These are phyloP conservation scores for Ochotona curzoniae DNA, from an alignment of 2,113 vertebrate genomes.

Conservation along the genomic window DNA sequence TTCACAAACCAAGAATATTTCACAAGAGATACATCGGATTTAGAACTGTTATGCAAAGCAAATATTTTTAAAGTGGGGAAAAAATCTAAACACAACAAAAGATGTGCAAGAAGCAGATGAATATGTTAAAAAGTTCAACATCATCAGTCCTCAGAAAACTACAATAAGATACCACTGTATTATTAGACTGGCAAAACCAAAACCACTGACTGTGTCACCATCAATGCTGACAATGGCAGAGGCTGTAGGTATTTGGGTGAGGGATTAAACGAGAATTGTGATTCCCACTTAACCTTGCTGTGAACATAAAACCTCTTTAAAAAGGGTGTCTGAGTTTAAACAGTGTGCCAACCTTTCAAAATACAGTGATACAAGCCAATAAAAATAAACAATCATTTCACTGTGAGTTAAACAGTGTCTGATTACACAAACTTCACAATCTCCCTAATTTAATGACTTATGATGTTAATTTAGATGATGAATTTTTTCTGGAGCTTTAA, in stretches of 20 bases:
- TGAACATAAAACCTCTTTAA: neutral
- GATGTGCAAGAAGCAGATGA: neutral
- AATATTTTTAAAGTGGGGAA: neutral
- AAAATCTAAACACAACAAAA: neutral
- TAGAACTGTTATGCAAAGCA: neutral
- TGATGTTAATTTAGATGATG: neutral
- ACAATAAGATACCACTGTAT: neutral
- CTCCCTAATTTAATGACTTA: neutral
- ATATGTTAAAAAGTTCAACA: neutral
- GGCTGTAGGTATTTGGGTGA: no score
- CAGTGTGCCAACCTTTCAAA: neutral
- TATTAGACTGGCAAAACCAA: neutral
- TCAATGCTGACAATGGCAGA: neutral
- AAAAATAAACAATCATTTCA: neutral
- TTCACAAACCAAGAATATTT: neutral
- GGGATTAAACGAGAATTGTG: neutral
- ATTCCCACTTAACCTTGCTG: neutral
- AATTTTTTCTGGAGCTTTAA: slow-evolving; percentile 5
- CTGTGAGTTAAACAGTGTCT: neutral
- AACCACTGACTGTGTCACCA: neutral
- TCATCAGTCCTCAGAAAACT: neutral
- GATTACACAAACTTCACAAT: neutral
- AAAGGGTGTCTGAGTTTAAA: neutral
- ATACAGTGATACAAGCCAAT: neutral
- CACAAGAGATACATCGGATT: neutral